Evolutionary conservation across 53 echinoderm and acorn worm genomes (phyloP).

Genomic region (Echinarachnius parma): DNA sequence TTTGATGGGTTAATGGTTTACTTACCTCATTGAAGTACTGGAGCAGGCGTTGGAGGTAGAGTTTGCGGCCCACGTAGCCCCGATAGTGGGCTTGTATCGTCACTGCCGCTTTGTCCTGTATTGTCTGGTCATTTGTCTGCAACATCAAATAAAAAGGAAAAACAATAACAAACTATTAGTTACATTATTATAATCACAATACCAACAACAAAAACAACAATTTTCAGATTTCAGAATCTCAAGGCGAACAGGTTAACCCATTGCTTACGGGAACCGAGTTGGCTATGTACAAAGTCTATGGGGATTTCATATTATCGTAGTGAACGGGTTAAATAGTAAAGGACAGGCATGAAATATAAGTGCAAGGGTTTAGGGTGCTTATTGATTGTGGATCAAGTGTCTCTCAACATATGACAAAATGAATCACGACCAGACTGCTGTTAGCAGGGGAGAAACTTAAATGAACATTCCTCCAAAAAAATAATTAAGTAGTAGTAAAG

Average conservation of each 20-base stretch:
- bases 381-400: no score
- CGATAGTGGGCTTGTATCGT: slow-evolving; percentile 66
- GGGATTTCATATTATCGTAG: background rate
- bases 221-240: background rate
- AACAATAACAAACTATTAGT: background rate
- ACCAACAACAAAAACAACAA: no score
- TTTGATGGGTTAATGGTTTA: background rate
- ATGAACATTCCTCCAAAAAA: no score
- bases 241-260: background rate
- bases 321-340: no score
- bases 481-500: no score
- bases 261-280: no score
- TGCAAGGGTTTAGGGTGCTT: no score
- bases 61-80: slow-evolving; percentile 64
- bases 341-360: no score
- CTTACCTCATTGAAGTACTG: slow-evolving; percentile 67
- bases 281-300: background rate
- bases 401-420: no score
- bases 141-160: background rate
- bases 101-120: slow-evolving; percentile 64
- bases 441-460: no score
- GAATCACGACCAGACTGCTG: no score
- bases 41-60: slow-evolving; percentile 60
- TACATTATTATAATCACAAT: no score
- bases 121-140: slow-evolving; percentile 48